phyloP scores from a whole-genome alignment of 2,888 invertebrate species.

The Phrixothrix hirtus region DNA sequence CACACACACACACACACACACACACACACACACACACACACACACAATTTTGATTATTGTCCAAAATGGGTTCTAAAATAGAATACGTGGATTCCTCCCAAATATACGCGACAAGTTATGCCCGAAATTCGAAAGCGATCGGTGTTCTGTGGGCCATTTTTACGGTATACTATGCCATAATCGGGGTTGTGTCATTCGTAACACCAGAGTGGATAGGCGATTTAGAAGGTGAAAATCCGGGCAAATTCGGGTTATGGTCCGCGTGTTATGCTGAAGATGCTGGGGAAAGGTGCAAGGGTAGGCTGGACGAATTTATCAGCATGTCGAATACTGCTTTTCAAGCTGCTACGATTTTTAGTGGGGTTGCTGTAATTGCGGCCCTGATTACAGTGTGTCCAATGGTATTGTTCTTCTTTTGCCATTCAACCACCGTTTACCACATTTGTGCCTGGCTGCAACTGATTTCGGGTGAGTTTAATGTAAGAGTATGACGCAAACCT shows the following conservation, averaged over 20 bases:
- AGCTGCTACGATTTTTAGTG: slow-evolving; percentile 86
- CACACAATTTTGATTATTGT: not conserved
- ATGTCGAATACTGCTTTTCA: slow-evolving; percentile 83
- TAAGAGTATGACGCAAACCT: not conserved
- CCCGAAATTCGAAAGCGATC: slow-evolving; percentile 90
- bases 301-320: slow-evolving; percentile 75
- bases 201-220: slow-evolving; percentile 93
- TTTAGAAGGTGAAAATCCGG: slow-evolving; percentile 81
- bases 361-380: slow-evolving; percentile 81
- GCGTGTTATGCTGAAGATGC: slow-evolving; percentile 79
- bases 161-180: slow-evolving; percentile 95
- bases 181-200: slow-evolving; percentile 92
- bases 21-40: too few species aligned
- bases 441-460: slow-evolving; percentile 95
- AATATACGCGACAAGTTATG: slow-evolving; percentile 88
- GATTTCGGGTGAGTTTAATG: slow-evolving; percentile 78
- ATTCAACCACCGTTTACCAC: slow-evolving; percentile 89
- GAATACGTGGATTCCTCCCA: slow-evolving; percentile 91
- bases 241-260: slow-evolving; percentile 91
- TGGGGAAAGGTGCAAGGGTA: slow-evolving; percentile 81
- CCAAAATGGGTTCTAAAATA: slow-evolving; percentile 85
- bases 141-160: slow-evolving; percentile 98
- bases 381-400: slow-evolving; percentile 85
- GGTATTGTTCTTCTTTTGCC: slow-evolving; percentile 91
- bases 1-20: too few species aligned